Evolutionary conservation across 2,888 invertebrate genomes (phyloP).

Genomic region (Limnephilus marmoratus): DNA sequence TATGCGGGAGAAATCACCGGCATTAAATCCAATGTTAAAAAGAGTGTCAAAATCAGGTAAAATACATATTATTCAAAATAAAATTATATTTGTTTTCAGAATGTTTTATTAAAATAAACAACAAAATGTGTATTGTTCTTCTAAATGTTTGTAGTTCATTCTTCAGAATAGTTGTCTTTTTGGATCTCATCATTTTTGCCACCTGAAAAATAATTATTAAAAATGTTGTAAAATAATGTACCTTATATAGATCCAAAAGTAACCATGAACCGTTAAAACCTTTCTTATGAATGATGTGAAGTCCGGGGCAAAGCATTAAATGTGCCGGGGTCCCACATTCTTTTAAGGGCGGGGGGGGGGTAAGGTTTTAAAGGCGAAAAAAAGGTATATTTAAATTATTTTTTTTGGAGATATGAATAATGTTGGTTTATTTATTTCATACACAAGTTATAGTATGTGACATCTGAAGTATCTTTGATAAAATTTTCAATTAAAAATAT

Average conservation of each 20-base stretch:
- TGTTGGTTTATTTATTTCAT: no score
- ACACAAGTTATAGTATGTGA: no score
- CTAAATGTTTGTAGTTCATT: background rate
- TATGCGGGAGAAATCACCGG: constrained; percentile 97
- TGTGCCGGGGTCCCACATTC: no score
- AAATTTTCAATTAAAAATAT: no score
- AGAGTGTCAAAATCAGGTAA: constrained; percentile 92
- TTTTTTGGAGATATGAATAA: no score
- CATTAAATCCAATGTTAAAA: constrained; percentile 92
- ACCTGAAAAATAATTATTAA: constrained; percentile 26
- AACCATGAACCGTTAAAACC: background rate
- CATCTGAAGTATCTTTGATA: no score
- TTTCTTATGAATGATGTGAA: no score
- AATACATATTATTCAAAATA: background rate
- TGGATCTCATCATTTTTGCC: constrained; percentile 39
- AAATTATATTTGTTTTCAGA: background rate
- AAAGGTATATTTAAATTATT: no score
- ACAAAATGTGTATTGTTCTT: background rate
- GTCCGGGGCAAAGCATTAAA: no score
- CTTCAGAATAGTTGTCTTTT: constrained; percentile 13
- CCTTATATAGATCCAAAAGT: background rate
- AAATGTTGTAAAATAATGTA: background rate
- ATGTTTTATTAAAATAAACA: constrained; percentile 10
- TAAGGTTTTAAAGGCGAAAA: no score
- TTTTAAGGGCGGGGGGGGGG: no score